These are phyloP conservation scores for Parascotia fuliginaria DNA, from an alignment of 2,888 invertebrate species.

Conservation along the genomic window DNA sequence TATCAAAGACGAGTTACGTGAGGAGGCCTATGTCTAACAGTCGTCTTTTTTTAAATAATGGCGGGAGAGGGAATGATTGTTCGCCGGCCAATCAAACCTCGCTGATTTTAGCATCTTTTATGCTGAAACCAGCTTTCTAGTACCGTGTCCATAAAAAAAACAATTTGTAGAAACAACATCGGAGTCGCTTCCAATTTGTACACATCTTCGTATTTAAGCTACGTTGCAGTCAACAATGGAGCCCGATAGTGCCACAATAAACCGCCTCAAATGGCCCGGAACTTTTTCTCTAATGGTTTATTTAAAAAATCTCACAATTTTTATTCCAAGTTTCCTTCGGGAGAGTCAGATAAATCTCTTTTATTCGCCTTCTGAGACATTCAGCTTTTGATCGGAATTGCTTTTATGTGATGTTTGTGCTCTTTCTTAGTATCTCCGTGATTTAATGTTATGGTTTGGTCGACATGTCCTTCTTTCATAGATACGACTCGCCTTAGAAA, in stretches of 20 bases:
- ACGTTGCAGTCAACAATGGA: slow-evolving; percentile 75
- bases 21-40: too few species aligned
- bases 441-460: slow-evolving; percentile 74
- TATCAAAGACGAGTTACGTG: too few species aligned
- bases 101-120: too few species aligned
- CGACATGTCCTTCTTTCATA: slow-evolving; percentile 62
- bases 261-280: slow-evolving; percentile 82
- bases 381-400: slow-evolving; percentile 79
- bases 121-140: too few species aligned
- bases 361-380: slow-evolving; percentile 77
- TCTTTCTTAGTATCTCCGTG: slow-evolving; percentile 70
- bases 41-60: too few species aligned
- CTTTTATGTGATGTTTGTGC: slow-evolving; percentile 83
- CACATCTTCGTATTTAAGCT: slow-evolving; percentile 49
- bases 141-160: background rate
- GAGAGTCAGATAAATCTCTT: slow-evolving; percentile 75
- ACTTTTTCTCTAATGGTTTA: slow-evolving; percentile 84
- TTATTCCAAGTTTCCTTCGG: slow-evolving; percentile 78
- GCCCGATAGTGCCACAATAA: slow-evolving; percentile 79
- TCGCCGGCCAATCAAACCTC: too few species aligned
- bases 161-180: background rate
- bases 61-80: too few species aligned
- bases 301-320: slow-evolving; percentile 83
- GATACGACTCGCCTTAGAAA: slow-evolving; percentile 48
- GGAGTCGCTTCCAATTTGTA: slow-evolving; percentile 23